A percentile compares a stretch with the other conserved stretches of the same genome.
These are phyloP conservation scores for Turritopsis dohrnii DNA, from an alignment of 30 jellyfish, hydroid and myxozoan genomes.

Conservation along the genomic window DNA sequence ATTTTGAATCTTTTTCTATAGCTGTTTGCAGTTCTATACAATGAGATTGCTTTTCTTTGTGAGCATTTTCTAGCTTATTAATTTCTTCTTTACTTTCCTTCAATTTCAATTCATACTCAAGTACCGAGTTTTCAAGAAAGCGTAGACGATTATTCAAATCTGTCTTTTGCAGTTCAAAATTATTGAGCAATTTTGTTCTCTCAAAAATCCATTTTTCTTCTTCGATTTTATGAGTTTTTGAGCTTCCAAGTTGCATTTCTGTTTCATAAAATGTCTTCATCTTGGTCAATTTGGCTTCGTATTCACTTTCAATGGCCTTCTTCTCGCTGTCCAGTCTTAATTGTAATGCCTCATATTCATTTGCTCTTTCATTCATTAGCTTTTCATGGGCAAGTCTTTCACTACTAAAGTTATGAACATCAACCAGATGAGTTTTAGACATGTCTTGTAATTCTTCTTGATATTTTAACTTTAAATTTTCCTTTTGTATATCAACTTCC, in stretches of 20 bases:
- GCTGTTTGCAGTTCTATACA: neutral
- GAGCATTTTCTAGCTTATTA: neutral
- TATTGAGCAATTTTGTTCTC: conserved; percentile 10
- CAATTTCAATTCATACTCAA: conserved; percentile 4
- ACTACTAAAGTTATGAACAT: conserved; percentile 21
- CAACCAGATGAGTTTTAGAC: conserved; percentile 59
- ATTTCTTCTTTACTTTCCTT: conserved; percentile 17
- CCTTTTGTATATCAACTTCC: conserved; percentile 44
- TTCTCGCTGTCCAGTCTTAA: conserved; percentile 25
- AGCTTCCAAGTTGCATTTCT: conserved; percentile 44
- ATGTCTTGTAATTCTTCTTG: conserved; percentile 51
- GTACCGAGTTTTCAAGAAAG: neutral
- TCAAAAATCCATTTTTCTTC: neutral
- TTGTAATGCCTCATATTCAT: conserved; percentile 14
- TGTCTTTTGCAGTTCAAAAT: neutral
- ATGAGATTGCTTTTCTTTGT: neutral
- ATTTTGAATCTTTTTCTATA: neutral
- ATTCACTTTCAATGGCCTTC: conserved; percentile 31
- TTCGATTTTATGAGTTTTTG: conserved; percentile 32
- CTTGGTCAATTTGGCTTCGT: conserved; percentile 54
- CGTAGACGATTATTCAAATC: conserved; percentile 16
- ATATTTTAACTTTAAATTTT: conserved; percentile 43
- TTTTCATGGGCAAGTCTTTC: conserved; percentile 42
- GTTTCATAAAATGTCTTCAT: conserved; percentile 60
- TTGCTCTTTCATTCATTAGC: neutral